Conservation (phyloP, 2,113 vertebrate species). For the Oryzias curvinotus region DNA sequence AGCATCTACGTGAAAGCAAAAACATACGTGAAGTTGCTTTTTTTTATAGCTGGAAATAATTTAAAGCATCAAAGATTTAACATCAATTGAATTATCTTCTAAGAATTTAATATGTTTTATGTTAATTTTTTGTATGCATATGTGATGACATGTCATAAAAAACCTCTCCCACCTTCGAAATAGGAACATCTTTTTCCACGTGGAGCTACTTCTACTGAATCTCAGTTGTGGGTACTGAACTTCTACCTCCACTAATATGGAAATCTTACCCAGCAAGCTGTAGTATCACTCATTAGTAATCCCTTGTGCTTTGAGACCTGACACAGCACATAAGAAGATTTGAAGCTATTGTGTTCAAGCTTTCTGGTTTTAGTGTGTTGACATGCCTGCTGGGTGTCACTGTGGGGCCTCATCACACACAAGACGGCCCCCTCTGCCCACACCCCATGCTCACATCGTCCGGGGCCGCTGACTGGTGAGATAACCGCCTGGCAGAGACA, state of each 20-base stretch:
- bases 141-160: not conserved
- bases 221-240: not conserved
- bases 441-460: conserved; percentile 20
- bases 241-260: not conserved
- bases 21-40: too few species aligned
- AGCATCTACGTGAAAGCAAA: too few species aligned
- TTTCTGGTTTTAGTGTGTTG: conserved; percentile 41
- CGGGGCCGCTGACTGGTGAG: conserved; percentile 31
- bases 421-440: conserved; percentile 32
- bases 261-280: not conserved
- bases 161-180: not conserved
- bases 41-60: too few species aligned
- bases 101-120: too few species aligned
- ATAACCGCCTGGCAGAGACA: conserved; percentile 32
- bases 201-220: conserved; percentile 2
- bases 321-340: conserved; percentile 34
- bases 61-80: too few species aligned
- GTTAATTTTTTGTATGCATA: not conserved
- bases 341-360: conserved; percentile 41
- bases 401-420: conserved; percentile 40
- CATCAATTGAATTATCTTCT: too few species aligned
- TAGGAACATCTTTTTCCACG: not conserved
- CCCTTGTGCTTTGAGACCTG: conserved; percentile 23
- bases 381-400: conserved; percentile 41
- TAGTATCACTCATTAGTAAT: conserved; percentile 21